A percentile compares a stretch with the other conserved stretches of the same genome.
phyloP scores from a whole-genome alignment of 2,888 invertebrate genomes.

The Aphodius granarius region DNA sequence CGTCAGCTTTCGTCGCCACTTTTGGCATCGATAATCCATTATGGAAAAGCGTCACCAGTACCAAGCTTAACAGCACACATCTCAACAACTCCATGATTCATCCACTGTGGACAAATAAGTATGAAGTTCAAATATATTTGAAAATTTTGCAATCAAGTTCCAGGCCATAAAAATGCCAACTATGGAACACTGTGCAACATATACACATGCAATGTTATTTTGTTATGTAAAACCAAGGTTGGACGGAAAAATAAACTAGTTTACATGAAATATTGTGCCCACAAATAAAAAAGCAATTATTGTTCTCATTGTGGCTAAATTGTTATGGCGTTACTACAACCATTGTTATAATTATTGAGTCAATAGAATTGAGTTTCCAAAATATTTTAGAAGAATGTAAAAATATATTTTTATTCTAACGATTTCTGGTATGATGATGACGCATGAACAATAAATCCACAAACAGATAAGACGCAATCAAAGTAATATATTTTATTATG shows the following conservation, averaged over 20 bases:
- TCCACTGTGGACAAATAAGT: background rate
- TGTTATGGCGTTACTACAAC: too few species aligned
- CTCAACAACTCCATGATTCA: background rate
- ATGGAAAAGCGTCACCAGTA: background rate
- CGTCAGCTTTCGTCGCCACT: background rate
- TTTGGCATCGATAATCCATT: background rate
- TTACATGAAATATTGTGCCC: background rate
- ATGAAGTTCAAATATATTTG: background rate
- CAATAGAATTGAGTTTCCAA: too few species aligned
- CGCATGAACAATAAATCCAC: too few species aligned
- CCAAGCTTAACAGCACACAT: background rate
- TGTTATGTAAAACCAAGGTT: background rate
- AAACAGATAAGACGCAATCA: background rate
- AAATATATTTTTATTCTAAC: too few species aligned
- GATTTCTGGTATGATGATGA: too few species aligned
- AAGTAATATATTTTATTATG: background rate
- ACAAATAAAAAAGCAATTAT: too few species aligned
- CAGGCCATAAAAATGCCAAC: background rate
- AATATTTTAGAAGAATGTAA: too few species aligned
- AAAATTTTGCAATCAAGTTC: background rate
- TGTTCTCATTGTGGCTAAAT: too few species aligned
- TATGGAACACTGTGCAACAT: background rate
- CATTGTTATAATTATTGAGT: too few species aligned
- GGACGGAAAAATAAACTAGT: background rate
- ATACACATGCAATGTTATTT: background rate